These are phyloP conservation scores for Magallana gigas DNA, from an alignment of 1,140 invertebrate genomes.

Conservation along the genomic window DNA sequence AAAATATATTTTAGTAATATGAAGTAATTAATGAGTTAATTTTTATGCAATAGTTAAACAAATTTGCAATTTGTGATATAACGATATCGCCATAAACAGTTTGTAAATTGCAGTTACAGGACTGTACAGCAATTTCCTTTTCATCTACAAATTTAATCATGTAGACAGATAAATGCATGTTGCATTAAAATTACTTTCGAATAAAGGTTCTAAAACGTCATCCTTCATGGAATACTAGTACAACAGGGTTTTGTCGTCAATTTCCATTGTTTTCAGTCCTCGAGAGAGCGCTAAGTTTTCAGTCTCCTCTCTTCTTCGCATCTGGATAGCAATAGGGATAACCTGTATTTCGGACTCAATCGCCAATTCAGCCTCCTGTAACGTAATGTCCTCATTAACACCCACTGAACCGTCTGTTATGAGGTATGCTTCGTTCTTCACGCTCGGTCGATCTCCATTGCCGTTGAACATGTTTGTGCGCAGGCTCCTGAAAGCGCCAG, in stretches of 20 bases:
- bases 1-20: too few relatives aligned
- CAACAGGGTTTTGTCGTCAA: slow-evolving; percentile 45
- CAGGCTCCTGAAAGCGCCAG: slow-evolving; percentile 67
- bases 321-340: slow-evolving; percentile 68
- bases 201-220: slow-evolving; percentile 66
- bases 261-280: slow-evolving; percentile 62
- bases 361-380: slow-evolving; percentile 69
- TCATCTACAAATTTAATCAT: too few relatives aligned
- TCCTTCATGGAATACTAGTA: slow-evolving; percentile 58
- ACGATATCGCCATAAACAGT: not conserved
- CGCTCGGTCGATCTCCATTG: slow-evolving; percentile 65
- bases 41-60: too few relatives aligned
- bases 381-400: slow-evolving; percentile 64
- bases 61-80: too few relatives aligned
- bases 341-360: slow-evolving; percentile 69
- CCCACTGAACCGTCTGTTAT: slow-evolving; percentile 71
- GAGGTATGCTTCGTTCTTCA: slow-evolving; percentile 71
- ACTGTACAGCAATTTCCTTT: too few relatives aligned
- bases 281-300: slow-evolving; percentile 72
- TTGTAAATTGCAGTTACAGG: too few relatives aligned
- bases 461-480: slow-evolving; percentile 70
- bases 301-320: slow-evolving; percentile 67
- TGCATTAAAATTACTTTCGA: slow-evolving; percentile 61
- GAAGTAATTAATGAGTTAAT: too few relatives aligned
- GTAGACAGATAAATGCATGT: slow-evolving; percentile 5